Percentiles rank a stretch among this genome's conserved stretches.
phyloP scores from a whole-genome alignment of 2,797 vertebrate species.

The Enteromius unitaeniatus region DNA sequence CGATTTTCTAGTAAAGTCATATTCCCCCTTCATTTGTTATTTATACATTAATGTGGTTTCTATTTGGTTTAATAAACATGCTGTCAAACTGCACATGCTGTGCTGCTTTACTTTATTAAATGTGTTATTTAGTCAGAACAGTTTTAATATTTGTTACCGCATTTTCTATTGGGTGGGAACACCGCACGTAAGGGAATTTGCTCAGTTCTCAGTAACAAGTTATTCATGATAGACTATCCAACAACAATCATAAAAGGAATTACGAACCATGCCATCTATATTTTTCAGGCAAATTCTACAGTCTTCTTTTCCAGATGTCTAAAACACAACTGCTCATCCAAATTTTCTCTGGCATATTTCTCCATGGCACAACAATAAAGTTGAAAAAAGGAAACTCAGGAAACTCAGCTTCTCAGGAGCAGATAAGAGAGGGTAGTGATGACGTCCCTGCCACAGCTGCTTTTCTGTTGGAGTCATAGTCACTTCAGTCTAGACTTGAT shows the following conservation, averaged over 20 bases:
- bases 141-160: background rate
- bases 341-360: conserved; percentile 17
- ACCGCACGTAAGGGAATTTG: background rate
- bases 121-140: background rate
- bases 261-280: background rate
- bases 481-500: conserved; percentile 58
- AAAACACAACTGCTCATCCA: background rate
- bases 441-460: conserved; percentile 29
- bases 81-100: conserved; percentile 3
- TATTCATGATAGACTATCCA: background rate
- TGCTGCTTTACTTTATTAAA: conserved; percentile 21
- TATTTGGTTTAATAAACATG: conserved; percentile 31
- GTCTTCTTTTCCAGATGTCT: background rate
- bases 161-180: background rate
- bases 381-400: conserved; percentile 33
- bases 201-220: background rate
- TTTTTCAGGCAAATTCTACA: conserved; percentile 4
- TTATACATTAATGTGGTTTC: background rate
- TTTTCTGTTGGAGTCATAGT: conserved; percentile 49
- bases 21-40: conserved; percentile 23
- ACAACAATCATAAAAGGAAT: conserved; percentile 1
- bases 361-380: conserved; percentile 14
- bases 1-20: background rate
- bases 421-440: conserved; percentile 17
- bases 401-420: conserved; percentile 1